Conservation (phyloP, 2,797 vertebrate species). For the Lepus townsendii region DNA sequence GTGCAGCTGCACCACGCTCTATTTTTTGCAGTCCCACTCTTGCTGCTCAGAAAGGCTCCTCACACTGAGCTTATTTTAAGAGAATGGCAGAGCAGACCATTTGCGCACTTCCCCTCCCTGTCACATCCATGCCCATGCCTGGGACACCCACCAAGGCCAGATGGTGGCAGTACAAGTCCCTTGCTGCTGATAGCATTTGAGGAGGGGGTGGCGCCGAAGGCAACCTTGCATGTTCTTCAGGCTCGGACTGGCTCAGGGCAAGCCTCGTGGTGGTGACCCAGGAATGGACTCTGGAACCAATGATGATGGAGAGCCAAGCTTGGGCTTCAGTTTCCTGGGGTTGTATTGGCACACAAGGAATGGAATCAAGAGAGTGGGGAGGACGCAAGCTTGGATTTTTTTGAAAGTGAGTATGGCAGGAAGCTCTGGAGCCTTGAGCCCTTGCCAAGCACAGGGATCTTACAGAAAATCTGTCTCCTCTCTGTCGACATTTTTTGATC, state of each 20-base stretch:
- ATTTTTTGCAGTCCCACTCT: constrained; percentile 79
- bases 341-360: neutral
- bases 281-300: neutral
- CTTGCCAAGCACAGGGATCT: neutral
- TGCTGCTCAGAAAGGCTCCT: constrained; percentile 72
- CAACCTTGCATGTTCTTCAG: neutral
- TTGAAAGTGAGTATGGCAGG: neutral
- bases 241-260: neutral
- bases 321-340: neutral
- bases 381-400: neutral
- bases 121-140: neutral
- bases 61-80: constrained; percentile 69
- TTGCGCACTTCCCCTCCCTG: constrained; percentile 20
- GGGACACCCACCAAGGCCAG: constrained; percentile 72
- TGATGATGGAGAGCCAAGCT: neutral
- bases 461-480: neutral
- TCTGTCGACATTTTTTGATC: neutral
- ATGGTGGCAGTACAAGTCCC: constrained; percentile 67
- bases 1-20: constrained; percentile 81
- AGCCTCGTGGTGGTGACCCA: neutral
- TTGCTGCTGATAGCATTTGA: neutral
- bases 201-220: neutral
- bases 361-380: neutral
- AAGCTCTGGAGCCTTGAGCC: neutral
- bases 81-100: constrained; percentile 42